A percentile compares a stretch with the other conserved stretches of the same genome.
Evolutionary conservation across 2,888 invertebrate species (phyloP).

Genomic region (Dyspetes luteomarginatus): DNA sequence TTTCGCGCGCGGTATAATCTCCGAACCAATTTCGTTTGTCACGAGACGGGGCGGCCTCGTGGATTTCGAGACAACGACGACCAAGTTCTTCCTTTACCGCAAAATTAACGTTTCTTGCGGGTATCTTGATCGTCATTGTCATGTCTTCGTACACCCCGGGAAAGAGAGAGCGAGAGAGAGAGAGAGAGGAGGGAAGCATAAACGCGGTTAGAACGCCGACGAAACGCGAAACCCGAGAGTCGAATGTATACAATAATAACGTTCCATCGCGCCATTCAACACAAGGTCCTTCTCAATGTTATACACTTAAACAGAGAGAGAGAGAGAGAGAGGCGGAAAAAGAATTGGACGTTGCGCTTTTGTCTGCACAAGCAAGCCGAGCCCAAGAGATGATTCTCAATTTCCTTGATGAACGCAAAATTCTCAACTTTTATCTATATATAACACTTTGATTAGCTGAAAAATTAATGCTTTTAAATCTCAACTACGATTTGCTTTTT

Average conservation of each 20-base stretch:
- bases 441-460: conserved; percentile 48
- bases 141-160: conserved; percentile 7
- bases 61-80: conserved; percentile 37
- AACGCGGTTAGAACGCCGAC: conserved; percentile 35
- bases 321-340: conserved; percentile 7
- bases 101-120: conserved; percentile 65
- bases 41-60: conserved; percentile 70
- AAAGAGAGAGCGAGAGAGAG: not conserved
- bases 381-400: conserved; percentile 54
- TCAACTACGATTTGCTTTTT: conserved; percentile 47
- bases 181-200: not conserved
- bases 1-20: conserved; percentile 59
- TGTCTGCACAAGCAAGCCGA: conserved; percentile 42
- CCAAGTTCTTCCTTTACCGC: conserved; percentile 65
- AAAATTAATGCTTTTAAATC: conserved; percentile 61
- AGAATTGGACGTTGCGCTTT: conserved; percentile 48
- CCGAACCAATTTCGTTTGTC: conserved; percentile 76
- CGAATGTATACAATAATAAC: conserved; percentile 39
- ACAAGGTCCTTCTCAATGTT: not conserved
- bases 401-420: conserved; percentile 57
- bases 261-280: conserved; percentile 42
- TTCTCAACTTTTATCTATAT: conserved; percentile 16
- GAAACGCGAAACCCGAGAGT: conserved; percentile 49
- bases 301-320: not conserved
- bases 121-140: conserved; percentile 44